Evolutionary conservation across 2,888 invertebrate genomes (phyloP).

Genomic region (Drosophila mimica): DNA sequence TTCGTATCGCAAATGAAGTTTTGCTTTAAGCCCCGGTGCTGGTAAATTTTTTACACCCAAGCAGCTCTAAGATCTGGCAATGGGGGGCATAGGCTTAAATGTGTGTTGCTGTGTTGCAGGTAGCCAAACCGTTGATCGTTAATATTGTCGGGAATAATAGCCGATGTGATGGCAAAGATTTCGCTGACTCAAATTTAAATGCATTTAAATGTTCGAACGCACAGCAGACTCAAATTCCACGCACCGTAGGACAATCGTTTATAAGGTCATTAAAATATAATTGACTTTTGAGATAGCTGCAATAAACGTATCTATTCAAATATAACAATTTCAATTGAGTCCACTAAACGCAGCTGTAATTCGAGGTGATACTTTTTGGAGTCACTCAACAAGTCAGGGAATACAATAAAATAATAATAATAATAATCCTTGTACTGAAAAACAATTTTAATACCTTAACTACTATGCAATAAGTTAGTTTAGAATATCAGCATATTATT

Average conservation of each 20-base stretch:
- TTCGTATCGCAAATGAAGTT: conserved; percentile 49
- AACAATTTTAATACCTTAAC: neutral
- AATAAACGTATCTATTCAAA: neutral
- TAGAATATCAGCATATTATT: neutral
- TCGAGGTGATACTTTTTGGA: neutral
- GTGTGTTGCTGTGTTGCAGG: conserved; percentile 52
- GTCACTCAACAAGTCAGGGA: neutral
- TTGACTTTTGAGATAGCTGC: conserved; percentile 21
- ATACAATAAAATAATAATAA: too few relatives aligned
- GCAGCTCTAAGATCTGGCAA: conserved; percentile 42
- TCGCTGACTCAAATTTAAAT: conserved; percentile 31
- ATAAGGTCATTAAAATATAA: conserved; percentile 43
- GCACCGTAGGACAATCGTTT: conserved; percentile 27
- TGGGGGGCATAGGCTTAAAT: conserved; percentile 63
- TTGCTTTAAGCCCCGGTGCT: conserved; percentile 28
- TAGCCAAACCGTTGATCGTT: conserved; percentile 61
- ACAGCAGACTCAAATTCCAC: conserved; percentile 27
- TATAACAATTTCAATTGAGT: neutral
- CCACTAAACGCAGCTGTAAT: neutral
- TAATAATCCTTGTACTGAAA: neutral
- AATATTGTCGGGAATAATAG: conserved; percentile 41
- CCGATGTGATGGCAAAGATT: conserved; percentile 36
- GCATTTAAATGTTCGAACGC: conserved; percentile 32
- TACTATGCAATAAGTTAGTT: neutral
- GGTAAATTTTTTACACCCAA: conserved; percentile 42